These are phyloP conservation scores for Copidosoma aretas DNA, from an alignment of 2,888 invertebrate genomes.

Conservation along the genomic window DNA sequence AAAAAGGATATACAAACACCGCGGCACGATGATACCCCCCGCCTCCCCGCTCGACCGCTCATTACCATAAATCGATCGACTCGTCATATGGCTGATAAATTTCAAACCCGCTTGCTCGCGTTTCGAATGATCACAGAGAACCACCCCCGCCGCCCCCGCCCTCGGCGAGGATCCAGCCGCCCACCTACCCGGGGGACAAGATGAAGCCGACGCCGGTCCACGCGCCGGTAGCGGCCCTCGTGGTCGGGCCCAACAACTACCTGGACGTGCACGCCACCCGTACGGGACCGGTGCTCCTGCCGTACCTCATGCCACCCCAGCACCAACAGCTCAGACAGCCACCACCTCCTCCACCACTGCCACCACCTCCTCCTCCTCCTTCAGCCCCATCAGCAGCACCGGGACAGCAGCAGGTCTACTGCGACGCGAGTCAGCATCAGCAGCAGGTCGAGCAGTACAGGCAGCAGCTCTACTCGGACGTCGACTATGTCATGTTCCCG, in stretches of 20 bases:
- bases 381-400: not conserved
- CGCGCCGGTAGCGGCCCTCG: slow-evolving; percentile 66
- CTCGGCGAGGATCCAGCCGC: slow-evolving; percentile 63
- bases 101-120: no score
- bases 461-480: slow-evolving; percentile 88
- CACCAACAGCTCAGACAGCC: slow-evolving; percentile 69
- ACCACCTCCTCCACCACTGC: slow-evolving; percentile 72
- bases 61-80: no score
- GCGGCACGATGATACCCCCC: no score
- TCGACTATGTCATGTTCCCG: slow-evolving; percentile 91
- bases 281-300: slow-evolving; percentile 63
- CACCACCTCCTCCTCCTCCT: no score
- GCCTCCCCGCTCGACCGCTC: no score
- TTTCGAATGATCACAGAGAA: no score
- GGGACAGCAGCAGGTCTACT: no score
- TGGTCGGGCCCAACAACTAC: slow-evolving; percentile 70
- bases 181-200: slow-evolving; percentile 63
- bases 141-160: slow-evolving; percentile 70
- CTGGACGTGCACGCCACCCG: slow-evolving; percentile 69
- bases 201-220: slow-evolving; percentile 62
- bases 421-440: slow-evolving; percentile 73
- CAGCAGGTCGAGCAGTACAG: slow-evolving; percentile 87
- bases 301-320: slow-evolving; percentile 69
- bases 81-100: no score
- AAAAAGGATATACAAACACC: no score